These are phyloP conservation scores for Pteruthius melanotis DNA, from an alignment of 2,113 vertebrate species.

Conservation along the genomic window DNA sequence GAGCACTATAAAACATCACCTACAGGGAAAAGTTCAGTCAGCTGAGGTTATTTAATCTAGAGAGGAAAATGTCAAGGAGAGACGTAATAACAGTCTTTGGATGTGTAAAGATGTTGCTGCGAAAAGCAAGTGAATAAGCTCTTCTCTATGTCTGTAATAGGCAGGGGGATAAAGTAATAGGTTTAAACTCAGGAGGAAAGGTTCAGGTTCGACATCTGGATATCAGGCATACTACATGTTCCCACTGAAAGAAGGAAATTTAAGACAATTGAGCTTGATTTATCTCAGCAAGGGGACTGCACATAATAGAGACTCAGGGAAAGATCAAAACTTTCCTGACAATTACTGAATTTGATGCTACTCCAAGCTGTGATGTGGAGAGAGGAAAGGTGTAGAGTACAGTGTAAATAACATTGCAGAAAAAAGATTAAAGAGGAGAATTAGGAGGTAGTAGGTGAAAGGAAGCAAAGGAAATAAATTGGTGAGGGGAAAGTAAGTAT, in stretches of 20 bases:
- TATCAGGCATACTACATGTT: neutral
- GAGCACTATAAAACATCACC: neutral
- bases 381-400: neutral
- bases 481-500: neutral
- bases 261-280: slow-evolving; percentile 1
- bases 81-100: neutral
- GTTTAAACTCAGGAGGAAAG: slow-evolving; percentile 22
- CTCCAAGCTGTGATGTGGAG: neutral
- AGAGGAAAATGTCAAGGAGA: slow-evolving; percentile 27
- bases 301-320: neutral
- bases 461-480: neutral
- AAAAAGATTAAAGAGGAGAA: neutral
- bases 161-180: neutral
- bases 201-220: neutral
- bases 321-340: slow-evolving; percentile 9
- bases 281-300: slow-evolving; percentile 10
- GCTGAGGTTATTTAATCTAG: slow-evolving; percentile 15
- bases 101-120: slow-evolving; percentile 3
- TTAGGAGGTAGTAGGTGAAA: neutral
- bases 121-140: slow-evolving; percentile 13
- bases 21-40: slow-evolving; percentile 3
- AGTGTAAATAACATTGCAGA: neutral
- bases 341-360: neutral
- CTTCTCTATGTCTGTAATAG: neutral
- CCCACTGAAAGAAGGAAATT: neutral